Base-by-base conservation (phyloP, 2,113 vertebrate genomes). In the Carassius gibelio region DNA sequence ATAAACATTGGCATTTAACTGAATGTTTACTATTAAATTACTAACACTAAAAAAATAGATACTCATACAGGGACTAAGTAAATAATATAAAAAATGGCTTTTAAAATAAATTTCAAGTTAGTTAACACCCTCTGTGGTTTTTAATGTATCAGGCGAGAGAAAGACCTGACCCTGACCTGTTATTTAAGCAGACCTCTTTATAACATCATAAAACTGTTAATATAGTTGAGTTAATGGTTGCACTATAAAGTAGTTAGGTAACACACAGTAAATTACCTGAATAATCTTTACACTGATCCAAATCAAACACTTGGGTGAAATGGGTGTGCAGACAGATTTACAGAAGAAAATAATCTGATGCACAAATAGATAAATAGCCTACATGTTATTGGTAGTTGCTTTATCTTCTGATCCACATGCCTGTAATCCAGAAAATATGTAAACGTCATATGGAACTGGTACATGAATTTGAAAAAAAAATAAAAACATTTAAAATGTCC, bases 181-280 rank as follows among this genome's bases (percentile, higher is more conserved):
- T 61, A n/a, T 61, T 61, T 61, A 61, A n/a, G 21, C 3, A 61
- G 19, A 61, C 57, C 57, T 61, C 57, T 61, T n/a, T 61, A 61
- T 61, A 59, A 59, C 57, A n/a, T 59, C 57, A 59, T 59, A 59
- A 59, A 59, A 59, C 57, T 59, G 57, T 59, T 59, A 59, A 59
- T 59, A 59, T n/a, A 59, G 19, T 21, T n/a, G 57, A n/a, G 19
- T 59, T 59, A 59, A 59, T 59, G n/a, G 57, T 59, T 59, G 57
- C 57, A n/a, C 19, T n/a, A 15, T 59, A 59, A 59, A 59, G 57
- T 59, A 59, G 21, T 59, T 59, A 8, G 8, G 57, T 59, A 59
- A 59, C 57, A 59, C 19, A 21, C 57, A 3, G 57, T 61, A 61
- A 9, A 61, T 61, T 61, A n/a, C 21, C 21, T 61, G 8, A 59